Evolutionary conservation across 2,888 invertebrate genomes (phyloP).

Genomic region (Sesia bembeciformis): DNA sequence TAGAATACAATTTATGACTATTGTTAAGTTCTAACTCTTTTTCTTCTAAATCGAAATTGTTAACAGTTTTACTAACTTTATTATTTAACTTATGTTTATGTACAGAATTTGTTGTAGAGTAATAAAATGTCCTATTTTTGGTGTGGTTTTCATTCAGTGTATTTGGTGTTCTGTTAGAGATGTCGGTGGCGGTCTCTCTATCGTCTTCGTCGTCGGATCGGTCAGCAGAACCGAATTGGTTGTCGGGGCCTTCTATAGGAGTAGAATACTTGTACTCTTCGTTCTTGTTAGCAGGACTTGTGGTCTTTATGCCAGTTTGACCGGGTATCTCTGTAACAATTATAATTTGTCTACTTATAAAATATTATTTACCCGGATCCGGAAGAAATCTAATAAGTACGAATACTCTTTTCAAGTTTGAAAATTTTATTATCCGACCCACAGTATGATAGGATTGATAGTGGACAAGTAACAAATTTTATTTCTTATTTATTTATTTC

Average conservation of each 20-base stretch:
- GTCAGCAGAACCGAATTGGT: slow-evolving; percentile 82
- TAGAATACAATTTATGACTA: slow-evolving; percentile 10
- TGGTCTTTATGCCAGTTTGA: slow-evolving; percentile 72
- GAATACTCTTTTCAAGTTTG: too few relatives aligned
- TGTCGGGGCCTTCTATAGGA: slow-evolving; percentile 72
- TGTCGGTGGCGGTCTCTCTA: slow-evolving; percentile 29
- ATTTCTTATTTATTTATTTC: too few relatives aligned
- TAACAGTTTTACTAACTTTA: slow-evolving; percentile 55
- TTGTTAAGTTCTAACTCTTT: slow-evolving; percentile 17
- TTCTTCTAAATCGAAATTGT: slow-evolving; percentile 39
- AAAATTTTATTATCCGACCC: too few relatives aligned
- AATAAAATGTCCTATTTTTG: slow-evolving; percentile 33
- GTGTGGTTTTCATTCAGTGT: slow-evolving; percentile 27
- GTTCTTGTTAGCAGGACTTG: slow-evolving; percentile 67
- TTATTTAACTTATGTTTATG: slow-evolving; percentile 53
- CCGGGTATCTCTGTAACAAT: slow-evolving; percentile 81
- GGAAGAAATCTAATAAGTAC: too few relatives aligned
- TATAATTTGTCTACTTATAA: too few relatives aligned
- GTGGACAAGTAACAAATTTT: too few relatives aligned
- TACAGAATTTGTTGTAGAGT: slow-evolving; percentile 22
- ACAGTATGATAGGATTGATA: too few relatives aligned
- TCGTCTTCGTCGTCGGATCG: slow-evolving; percentile 79
- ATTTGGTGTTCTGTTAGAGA: slow-evolving; percentile 14
- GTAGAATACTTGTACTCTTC: slow-evolving; percentile 71
- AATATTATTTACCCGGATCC: too few relatives aligned